Evolutionary conservation across 2,797 vertebrate species (phyloP).

Genomic region (Mareca penelope): DNA sequence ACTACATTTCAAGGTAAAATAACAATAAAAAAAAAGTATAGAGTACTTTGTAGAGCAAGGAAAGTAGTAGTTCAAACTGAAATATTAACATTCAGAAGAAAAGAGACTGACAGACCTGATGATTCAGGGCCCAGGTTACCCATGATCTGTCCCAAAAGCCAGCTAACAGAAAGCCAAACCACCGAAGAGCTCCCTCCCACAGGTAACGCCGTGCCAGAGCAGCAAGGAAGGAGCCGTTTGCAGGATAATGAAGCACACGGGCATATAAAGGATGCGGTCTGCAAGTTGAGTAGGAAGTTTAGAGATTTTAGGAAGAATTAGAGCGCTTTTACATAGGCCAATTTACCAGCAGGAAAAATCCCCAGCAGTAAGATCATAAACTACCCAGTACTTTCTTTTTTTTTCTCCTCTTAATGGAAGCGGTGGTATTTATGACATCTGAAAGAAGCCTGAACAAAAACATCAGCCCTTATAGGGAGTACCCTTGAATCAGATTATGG

Average conservation of each 20-base stretch:
- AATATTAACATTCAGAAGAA: background rate
- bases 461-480: constrained; percentile 42
- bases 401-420: background rate
- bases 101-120: background rate
- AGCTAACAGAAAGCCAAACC: background rate
- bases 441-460: constrained; percentile 10
- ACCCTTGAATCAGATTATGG: background rate
- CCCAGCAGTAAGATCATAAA: background rate
- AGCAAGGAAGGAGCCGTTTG: background rate
- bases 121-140: background rate
- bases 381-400: background rate
- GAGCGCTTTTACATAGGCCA: background rate
- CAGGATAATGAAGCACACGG: background rate
- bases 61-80: background rate
- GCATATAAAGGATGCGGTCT: background rate
- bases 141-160: background rate
- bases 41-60: background rate
- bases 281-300: background rate
- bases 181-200: background rate
- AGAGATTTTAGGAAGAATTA: background rate
- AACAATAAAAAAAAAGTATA: background rate
- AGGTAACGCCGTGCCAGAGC: background rate
- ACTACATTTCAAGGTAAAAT: background rate
- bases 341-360: background rate
- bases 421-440: background rate